A percentile compares a stretch with the other conserved stretches of the same genome.
phyloP scores from a whole-genome alignment of 2,888 invertebrate species.

The Mythimna ferrago region DNA sequence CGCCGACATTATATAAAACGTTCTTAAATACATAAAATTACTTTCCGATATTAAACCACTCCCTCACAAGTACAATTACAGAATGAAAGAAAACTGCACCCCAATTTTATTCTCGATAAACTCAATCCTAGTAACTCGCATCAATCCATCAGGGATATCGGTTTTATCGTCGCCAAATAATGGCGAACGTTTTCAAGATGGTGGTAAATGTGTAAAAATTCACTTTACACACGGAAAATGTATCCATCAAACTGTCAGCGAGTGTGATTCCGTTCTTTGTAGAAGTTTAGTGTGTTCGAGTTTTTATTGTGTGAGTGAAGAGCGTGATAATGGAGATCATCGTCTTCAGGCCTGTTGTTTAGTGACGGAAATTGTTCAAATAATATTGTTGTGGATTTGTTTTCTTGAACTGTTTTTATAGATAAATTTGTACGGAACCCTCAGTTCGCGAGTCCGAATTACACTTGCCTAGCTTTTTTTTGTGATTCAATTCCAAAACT shows the following conservation, averaged over 20 bases:
- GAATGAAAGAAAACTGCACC: constrained; percentile 27
- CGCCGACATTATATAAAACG: no score
- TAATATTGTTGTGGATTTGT: no score
- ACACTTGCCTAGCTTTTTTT: no score
- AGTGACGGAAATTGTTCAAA: no score
- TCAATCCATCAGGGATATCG: constrained; percentile 50
- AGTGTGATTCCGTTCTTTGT: constrained; percentile 41
- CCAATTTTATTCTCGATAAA: constrained; percentile 43
- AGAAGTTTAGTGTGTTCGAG: constrained; percentile 17
- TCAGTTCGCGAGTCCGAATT: no score
- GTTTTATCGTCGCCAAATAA: constrained; percentile 49
- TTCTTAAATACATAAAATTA: no score
- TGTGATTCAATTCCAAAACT: no score
- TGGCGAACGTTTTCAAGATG: constrained; percentile 52
- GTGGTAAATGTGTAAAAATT: constrained; percentile 50
- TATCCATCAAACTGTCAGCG: constrained; percentile 61
- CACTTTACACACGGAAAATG: constrained; percentile 55
- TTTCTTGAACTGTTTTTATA: no score
- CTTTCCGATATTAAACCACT: background rate
- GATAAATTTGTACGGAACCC: no score
- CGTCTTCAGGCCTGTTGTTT: no score
- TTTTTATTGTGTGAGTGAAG: constrained; percentile 23
- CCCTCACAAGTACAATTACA: constrained; percentile 28
- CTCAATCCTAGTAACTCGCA: constrained; percentile 13
- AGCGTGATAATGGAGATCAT: constrained; percentile 8